Percentiles rank a stretch among this genome's conserved stretches.
Conservation (phyloP, 1,140 invertebrate genomes). For the Trachymyrmex cornetzi region DNA sequence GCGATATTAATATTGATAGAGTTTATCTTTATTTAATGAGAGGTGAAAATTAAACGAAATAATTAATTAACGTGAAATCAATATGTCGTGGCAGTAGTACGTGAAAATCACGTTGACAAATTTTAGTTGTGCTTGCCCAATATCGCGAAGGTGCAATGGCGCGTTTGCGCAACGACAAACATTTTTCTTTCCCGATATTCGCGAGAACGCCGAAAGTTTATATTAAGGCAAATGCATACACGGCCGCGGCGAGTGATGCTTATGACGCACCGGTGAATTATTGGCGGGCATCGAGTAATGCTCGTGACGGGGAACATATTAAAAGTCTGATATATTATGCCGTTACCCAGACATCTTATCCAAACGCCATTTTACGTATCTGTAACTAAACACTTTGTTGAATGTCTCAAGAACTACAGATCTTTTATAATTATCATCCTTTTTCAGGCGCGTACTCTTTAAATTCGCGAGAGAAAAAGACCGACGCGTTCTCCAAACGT, state of each 20-base stretch:
- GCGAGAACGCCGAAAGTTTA: slow-evolving; percentile 19
- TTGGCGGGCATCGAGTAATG: slow-evolving; percentile 45
- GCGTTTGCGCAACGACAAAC: neutral
- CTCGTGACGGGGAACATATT: slow-evolving; percentile 46
- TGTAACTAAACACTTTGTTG: neutral
- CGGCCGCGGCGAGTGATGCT: slow-evolving; percentile 39
- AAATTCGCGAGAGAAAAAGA: neutral
- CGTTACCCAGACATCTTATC: slow-evolving; percentile 16
- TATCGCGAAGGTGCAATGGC: neutral
- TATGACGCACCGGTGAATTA: slow-evolving; percentile 50
- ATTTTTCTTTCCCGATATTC: slow-evolving; percentile 21
- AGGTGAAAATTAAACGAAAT: slow-evolving; percentile 27
- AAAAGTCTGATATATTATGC: slow-evolving; percentile 55
- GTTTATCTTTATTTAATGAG: slow-evolving; percentile 37
- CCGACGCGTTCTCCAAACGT: neutral
- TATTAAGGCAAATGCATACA: slow-evolving; percentile 44
- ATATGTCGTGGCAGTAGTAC: neutral
- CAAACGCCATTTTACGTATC: slow-evolving; percentile 8
- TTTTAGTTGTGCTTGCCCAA: neutral
- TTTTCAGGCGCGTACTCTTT: neutral
- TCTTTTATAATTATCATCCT: neutral
- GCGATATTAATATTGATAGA: slow-evolving; percentile 16
- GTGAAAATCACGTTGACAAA: slow-evolving; percentile 16
- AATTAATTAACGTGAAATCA: slow-evolving; percentile 39
- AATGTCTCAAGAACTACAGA: neutral